Conservation (phyloP, 2,113 vertebrate species). For the Neopipo cinnamomea region DNA sequence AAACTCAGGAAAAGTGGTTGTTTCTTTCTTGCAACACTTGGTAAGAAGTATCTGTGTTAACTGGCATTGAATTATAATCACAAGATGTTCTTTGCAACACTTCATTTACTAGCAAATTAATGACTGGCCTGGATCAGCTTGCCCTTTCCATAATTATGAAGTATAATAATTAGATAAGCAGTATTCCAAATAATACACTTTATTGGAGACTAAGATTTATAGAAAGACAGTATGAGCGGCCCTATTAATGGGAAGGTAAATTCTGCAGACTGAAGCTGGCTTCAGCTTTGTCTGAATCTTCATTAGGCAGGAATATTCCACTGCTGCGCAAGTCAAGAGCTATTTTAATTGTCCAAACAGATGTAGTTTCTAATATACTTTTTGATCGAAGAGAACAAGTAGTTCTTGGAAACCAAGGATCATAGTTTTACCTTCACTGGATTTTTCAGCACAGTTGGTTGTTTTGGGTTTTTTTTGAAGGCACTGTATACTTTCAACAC, state of each 20-base stretch:
- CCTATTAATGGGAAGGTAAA: background rate
- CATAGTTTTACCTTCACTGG: background rate
- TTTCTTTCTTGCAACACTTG: background rate
- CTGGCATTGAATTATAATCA: constrained; percentile 9
- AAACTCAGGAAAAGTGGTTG: background rate
- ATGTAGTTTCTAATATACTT: background rate
- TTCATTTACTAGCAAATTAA: constrained; percentile 37
- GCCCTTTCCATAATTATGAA: background rate
- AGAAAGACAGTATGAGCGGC: background rate
- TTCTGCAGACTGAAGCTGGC: background rate
- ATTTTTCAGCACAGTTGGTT: background rate
- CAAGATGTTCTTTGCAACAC: constrained; percentile 38
- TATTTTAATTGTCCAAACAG: background rate
- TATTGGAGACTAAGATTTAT: background rate
- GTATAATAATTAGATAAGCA: constrained; percentile 18
- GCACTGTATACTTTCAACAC: background rate
- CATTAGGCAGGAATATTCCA: background rate
- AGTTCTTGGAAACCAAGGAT: background rate
- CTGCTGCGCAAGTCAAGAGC: background rate
- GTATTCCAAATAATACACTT: constrained; percentile 28
- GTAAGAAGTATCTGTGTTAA: constrained; percentile 24
- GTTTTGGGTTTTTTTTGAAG: background rate
- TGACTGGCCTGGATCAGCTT: constrained; percentile 6
- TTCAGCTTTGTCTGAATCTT: background rate
- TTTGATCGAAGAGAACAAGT: background rate